These are phyloP conservation scores for Phrynocephalus forsythii DNA, from an alignment of 2,797 vertebrate genomes.

Conservation along the genomic window DNA sequence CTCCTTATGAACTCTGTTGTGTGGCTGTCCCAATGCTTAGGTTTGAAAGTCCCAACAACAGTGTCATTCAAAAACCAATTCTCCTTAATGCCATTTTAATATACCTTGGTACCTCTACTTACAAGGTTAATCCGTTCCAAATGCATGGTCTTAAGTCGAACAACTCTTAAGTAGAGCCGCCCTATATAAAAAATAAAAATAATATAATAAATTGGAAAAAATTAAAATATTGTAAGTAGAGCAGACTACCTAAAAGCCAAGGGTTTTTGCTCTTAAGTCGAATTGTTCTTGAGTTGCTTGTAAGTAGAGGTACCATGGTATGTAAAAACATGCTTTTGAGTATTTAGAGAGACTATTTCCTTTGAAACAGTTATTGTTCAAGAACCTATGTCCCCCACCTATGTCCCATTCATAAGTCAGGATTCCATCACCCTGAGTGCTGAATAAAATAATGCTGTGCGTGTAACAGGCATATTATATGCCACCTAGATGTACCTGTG, in stretches of 20 bases:
- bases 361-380: accelerated
- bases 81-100: too few relatives aligned
- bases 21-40: neutral
- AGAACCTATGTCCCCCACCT: neutral
- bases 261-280: too few relatives aligned
- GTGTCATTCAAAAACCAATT: too few relatives aligned
- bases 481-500: neutral
- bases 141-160: too few relatives aligned
- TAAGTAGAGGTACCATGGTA: neutral
- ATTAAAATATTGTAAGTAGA: too few relatives aligned
- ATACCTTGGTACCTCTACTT: too few relatives aligned
- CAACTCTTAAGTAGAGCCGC: too few relatives aligned
- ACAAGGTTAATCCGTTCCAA: too few relatives aligned
- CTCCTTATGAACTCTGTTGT: neutral
- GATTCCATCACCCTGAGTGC: accelerated
- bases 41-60: neutral
- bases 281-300: too few relatives aligned
- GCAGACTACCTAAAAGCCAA: neutral
- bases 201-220: too few relatives aligned
- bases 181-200: too few relatives aligned
- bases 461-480: neutral
- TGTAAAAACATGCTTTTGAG: neutral
- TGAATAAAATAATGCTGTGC: neutral
- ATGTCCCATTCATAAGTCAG: neutral
- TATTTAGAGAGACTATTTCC: neutral